Evolutionary conservation across 2,888 invertebrate genomes (phyloP).

Genomic region (Agonum fuliginosum): DNA sequence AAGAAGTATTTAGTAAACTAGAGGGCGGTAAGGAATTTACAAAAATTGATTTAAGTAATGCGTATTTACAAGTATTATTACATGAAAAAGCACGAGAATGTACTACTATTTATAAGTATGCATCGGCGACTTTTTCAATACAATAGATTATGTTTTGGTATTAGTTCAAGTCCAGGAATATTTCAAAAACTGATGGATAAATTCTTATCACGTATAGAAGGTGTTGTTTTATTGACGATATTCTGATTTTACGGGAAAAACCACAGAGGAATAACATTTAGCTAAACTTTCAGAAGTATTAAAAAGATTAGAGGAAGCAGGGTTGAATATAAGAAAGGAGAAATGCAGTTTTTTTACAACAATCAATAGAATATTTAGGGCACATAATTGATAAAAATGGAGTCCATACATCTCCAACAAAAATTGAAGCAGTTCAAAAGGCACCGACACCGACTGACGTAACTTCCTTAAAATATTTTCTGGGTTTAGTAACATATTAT

Average conservation of each 20-base stretch:
- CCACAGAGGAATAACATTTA: conserved; percentile 63
- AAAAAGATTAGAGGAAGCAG: conserved; percentile 61
- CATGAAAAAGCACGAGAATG: conserved; percentile 61
- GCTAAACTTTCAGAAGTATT: conserved; percentile 63
- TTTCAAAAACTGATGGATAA: conserved; percentile 66
- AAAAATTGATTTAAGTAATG: too few species aligned
- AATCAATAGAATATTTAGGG: not conserved
- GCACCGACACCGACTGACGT: conserved; percentile 60
- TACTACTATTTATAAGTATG: conserved; percentile 66
- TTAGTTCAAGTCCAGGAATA: conserved; percentile 66
- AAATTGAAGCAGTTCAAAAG: conserved; percentile 65
- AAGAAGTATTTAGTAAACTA: conserved; percentile 59
- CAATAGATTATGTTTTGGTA: conserved; percentile 65
- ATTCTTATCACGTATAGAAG: conserved; percentile 63
- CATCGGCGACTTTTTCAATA: conserved; percentile 66
- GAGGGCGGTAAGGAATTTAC: conserved; percentile 63
- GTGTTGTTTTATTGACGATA: conserved; percentile 63
- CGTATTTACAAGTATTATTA: conserved; percentile 62
- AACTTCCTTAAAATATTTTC: conserved; percentile 64
- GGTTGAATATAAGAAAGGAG: conserved; percentile 63
- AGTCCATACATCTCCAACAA: conserved; percentile 63
- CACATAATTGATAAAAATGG: conserved; percentile 53
- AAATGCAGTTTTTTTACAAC: conserved; percentile 64
- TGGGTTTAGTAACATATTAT: conserved; percentile 61
- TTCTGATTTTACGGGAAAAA: conserved; percentile 63